Base-by-base conservation (phyloP, 2,888 invertebrate genomes). In the Aproaerema taeniolella region DNA sequence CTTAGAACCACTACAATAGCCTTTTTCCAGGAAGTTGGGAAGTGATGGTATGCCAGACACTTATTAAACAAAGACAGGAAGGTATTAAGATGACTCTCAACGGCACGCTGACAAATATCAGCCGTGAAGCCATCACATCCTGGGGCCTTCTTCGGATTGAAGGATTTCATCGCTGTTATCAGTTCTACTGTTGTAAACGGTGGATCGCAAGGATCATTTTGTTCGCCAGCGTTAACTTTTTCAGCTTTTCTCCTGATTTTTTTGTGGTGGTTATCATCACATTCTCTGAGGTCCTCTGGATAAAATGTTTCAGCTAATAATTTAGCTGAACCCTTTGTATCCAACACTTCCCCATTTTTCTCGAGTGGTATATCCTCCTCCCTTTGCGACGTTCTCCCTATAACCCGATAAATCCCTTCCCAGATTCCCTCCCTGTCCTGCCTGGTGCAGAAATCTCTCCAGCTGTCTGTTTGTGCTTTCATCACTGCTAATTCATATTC, bases 121-220 rank as follows among this genome's bases (percentile, higher is more conserved):
- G 53, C 42, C 0, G 55, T 58, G 1, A 54, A 25, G 0, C 52
- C 50, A 14, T 55, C 58, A 0, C 31, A 16, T 0, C 50, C 55
- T 0, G 55, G 53, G 10, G 55, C 52, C 28, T 49, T 53, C 24
- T 49, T 53, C 3, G 49, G 47, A 16, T 47, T 49, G 12, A 52
- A 50, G 5, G 32, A 35, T 0, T 16, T n/a, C 13, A 40, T 10
- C 2, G 46, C 34, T 1, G 9, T 4, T 10, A 6, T 30, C 1
- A 50, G 39, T 17, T 53, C 51, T n/a, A n/a, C n/a, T n/a, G n/a
- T n/a, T n/a, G n/a, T n/a, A n/a, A 39, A 4, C 8, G 8, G 20
- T 8, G 20, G 20, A 4, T 20, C 20, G 20, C 20, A 8, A 20
- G 20, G 20, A 20, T n/a, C n/a, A n/a, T n/a, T n/a, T n/a, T n/a